Evolutionary conservation across 2,888 invertebrate species (phyloP).

Genomic region (Arctia plantaginis): DNA sequence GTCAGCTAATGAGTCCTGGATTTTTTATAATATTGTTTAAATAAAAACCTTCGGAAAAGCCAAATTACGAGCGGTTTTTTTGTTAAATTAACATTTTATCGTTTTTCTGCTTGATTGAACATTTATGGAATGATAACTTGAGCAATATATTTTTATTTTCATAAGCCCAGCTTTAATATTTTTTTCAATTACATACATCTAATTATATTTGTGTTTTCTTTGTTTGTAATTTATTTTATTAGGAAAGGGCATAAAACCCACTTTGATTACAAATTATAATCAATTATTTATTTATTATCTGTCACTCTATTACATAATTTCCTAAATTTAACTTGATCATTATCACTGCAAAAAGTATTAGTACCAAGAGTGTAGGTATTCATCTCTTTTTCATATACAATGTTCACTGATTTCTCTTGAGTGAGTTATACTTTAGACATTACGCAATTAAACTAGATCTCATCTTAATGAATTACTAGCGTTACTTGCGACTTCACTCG

Average conservation of each 20-base stretch:
- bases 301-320: background rate
- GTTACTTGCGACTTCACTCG: no score
- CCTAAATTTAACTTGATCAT: background rate
- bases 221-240: background rate
- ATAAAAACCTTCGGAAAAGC: conserved; percentile 50
- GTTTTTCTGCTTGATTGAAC: conserved; percentile 18
- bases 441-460: background rate
- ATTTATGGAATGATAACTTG: background rate
- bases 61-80: conserved; percentile 30
- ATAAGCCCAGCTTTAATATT: background rate
- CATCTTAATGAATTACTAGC: background rate
- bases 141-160: conserved; percentile 3
- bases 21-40: conserved; percentile 71
- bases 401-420: background rate
- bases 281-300: background rate
- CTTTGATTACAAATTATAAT: no score
- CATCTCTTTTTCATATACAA: background rate
- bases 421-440: background rate
- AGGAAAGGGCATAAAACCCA: background rate
- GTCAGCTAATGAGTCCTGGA: conserved; percentile 83
- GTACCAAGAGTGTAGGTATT: background rate
- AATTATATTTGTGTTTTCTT: background rate
- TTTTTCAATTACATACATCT: background rate
- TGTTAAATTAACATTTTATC: conserved; percentile 21
- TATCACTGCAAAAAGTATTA: background rate